Evolutionary conservation across 2,888 invertebrate species (phyloP), one percentile per base, ranked within the genome.

Genomic region (Orchestes rusci): DNA sequence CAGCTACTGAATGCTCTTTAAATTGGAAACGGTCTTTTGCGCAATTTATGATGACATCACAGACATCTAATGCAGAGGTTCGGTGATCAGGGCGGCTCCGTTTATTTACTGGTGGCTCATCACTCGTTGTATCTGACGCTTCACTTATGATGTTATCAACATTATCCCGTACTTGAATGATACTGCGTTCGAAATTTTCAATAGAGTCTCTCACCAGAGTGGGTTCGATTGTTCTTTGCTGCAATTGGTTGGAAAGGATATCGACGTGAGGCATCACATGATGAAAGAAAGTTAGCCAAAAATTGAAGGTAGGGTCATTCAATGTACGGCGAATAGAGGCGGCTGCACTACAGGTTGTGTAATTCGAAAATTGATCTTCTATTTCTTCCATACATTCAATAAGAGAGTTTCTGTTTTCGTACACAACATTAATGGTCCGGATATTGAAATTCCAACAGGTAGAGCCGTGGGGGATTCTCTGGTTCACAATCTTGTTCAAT

Each of bases 221-320:
- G n/a, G n/a, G n/a, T n/a, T n/a, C 49, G 1, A 34, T 48, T 40
- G 36, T 30, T 29, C 36, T 39, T 37, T 41, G 27, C 23, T 55
- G 56, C 5, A 59, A 39, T 34, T 56, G 45, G 33, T 53, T 53
- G 31, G 42, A 55, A 5, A 45, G 15, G 4, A 54, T 45, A 36
- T 59, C 56, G 2, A 54, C 51, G 35, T 57, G 53, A 8, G 55
- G 55, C 57, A 58, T 56, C 13, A 56, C 41, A 36, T 35, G 46
- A 43, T 58, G 51, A 39, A 60, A 59, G 46, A 55, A 43, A 10
- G 40, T 47, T 30, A 60, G 43, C 58, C 59, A 60, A 54, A 54
- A 60, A 17, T 40, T 41, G 38, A 60, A 59, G 7, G 28, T 39
- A 7, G 41, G 31, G 36, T 54, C 53, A 17, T 47, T 10, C 20